Evolutionary conservation across 2,113 vertebrate species (phyloP), one percentile per base, ranked within the genome.

Genomic region (Chrysemys picta): DNA sequence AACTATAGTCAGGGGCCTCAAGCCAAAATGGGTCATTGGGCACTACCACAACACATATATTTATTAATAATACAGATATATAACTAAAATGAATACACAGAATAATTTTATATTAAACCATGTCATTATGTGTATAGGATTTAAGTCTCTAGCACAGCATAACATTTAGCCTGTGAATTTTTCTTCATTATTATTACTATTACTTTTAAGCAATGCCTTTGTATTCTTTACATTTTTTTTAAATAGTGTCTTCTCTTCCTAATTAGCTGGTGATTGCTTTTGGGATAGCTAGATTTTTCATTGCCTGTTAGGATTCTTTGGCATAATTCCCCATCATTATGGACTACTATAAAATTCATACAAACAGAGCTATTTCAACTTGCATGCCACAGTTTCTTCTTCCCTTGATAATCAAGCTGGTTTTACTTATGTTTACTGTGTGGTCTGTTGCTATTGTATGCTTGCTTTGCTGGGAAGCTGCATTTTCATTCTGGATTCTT

Each of bases 401-500:
- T 84, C 84, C 94, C 91, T 84, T 94, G 93, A 95, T 80, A 89
- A 96, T 85, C 95, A 97, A 97, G 98, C 87, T 98, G 95, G 94
- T 98, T 98, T 97, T 94, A 97, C 95, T 97, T 97, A 98, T 88
- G 90, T 93, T 94, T 84, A 87, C 97, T 97, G 93, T 95, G 96
- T 96, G 96, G 97, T 97, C 95, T 97, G 25, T 25, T 93, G 87
- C 94, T 92, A 98, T 96, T 97, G 79, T 93, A 91, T 5, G 56
- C 31, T 29, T 82, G 52, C 95, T 97, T 92, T 92, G 89, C 89
- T 96, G 97, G 87, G 97, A 96, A 96, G 93, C 90, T 93, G 85
- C 93, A 84, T 95, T 98, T 97, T 96, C 97, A 98, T 96, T 85
- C 88, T 96, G 97, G 97, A 93, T 91, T 56, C 42, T 87, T 97